These are phyloP conservation scores for Neodiprion pinetum DNA, from an alignment of 1,140 invertebrate species.

Conservation along the genomic window DNA sequence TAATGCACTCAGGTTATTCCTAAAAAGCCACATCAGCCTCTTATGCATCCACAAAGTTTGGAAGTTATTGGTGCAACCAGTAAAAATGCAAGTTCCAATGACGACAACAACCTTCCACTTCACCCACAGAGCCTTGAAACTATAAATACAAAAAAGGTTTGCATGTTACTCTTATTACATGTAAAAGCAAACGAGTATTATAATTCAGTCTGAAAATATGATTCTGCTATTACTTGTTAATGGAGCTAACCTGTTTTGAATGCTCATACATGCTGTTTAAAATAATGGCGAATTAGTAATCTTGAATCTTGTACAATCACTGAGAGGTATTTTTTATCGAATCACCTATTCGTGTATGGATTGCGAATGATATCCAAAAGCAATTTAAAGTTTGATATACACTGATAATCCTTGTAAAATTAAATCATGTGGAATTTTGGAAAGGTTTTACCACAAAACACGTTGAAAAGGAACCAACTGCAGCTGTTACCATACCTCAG, in stretches of 20 bases:
- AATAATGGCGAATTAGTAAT: too few species aligned
- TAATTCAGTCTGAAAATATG: too few species aligned
- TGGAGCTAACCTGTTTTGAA: background rate
- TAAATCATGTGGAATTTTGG: slow-evolving; percentile 27
- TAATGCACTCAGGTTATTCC: slow-evolving; percentile 48
- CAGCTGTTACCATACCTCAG: slow-evolving; percentile 69
- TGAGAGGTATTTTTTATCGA: too few species aligned
- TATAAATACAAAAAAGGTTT: slow-evolving; percentile 58
- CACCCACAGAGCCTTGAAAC: slow-evolving; percentile 61
- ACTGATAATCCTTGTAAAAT: slow-evolving; percentile 15
- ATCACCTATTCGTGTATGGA: too few species aligned
- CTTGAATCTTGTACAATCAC: too few species aligned
- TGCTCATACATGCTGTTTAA: background rate
- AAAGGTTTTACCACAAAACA: slow-evolving; percentile 57
- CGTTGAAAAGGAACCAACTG: slow-evolving; percentile 56
- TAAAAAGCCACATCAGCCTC: slow-evolving; percentile 55
- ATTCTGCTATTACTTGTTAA: background rate
- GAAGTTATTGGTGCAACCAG: slow-evolving; percentile 57
- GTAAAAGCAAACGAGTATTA: too few species aligned
- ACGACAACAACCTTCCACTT: slow-evolving; percentile 60
- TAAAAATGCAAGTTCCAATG: slow-evolving; percentile 53
- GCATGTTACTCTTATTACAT: background rate
- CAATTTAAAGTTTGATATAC: background rate
- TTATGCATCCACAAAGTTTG: slow-evolving; percentile 58
- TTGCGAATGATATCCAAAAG: too few species aligned